A percentile compares a stretch with the other conserved stretches of the same genome.
phyloP scores from a whole-genome alignment of 1,140 invertebrate genomes.

The Tetragonula clypearis region DNA sequence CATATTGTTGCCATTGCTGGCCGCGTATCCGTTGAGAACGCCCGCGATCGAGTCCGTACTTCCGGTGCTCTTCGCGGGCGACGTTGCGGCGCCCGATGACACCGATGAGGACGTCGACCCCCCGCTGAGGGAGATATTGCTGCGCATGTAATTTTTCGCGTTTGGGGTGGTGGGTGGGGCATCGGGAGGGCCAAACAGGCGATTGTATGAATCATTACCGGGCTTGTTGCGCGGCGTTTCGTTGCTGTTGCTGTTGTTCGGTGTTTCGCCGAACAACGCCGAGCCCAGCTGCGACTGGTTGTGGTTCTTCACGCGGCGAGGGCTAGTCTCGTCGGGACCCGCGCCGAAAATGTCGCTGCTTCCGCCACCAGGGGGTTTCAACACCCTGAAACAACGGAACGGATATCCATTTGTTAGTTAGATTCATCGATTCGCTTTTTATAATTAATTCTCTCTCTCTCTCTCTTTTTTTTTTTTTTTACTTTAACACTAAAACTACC shows the following conservation, averaged over 20 bases:
- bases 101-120: constrained; percentile 53
- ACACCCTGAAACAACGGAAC: constrained; percentile 79
- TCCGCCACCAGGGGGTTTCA: constrained; percentile 86
- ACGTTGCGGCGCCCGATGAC: constrained; percentile 53
- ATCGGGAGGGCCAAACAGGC: constrained; percentile 81
- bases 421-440: neutral
- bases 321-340: constrained; percentile 73
- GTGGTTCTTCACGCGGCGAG: constrained; percentile 76
- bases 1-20: constrained; percentile 63
- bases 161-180: constrained; percentile 76
- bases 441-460: no score
- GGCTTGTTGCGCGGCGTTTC: constrained; percentile 78
- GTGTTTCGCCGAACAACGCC: constrained; percentile 74
- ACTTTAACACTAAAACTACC: no score
- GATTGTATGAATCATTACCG: constrained; percentile 82
- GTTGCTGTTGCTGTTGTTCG: constrained; percentile 60
- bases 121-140: constrained; percentile 76
- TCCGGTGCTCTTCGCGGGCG: constrained; percentile 73
- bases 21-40: constrained; percentile 73
- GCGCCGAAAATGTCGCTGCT: constrained; percentile 85
- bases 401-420: neutral
- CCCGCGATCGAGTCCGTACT: constrained; percentile 72
- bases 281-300: constrained; percentile 78
- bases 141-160: constrained; percentile 80
- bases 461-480: no score